Conservation (phyloP, 2,113 vertebrate genomes). For the Hypanus sabinus region DNA sequence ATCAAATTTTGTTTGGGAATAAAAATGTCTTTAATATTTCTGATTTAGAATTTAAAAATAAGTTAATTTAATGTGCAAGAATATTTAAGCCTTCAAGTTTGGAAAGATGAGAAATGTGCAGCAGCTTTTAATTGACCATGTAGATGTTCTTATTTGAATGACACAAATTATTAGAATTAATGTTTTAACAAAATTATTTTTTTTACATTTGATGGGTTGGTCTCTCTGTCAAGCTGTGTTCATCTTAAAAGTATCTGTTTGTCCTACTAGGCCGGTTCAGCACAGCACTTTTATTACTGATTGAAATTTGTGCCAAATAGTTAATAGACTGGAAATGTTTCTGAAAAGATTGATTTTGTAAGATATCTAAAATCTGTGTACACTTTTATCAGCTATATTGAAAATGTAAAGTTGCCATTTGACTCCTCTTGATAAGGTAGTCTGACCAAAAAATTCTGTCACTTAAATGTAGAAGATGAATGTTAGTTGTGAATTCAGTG, state of each 20-base stretch:
- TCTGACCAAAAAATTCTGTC: slow-evolving; percentile 1
- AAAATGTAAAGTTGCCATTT: background rate
- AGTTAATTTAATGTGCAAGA: background rate
- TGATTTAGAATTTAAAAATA: background rate
- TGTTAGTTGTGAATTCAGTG: slow-evolving; percentile 14
- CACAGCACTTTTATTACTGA: slow-evolving; percentile 30
- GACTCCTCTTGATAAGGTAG: background rate
- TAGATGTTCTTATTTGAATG: background rate
- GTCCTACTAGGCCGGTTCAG: background rate
- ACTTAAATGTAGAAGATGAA: background rate
- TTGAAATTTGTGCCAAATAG: slow-evolving; percentile 26
- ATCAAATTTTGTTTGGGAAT: slow-evolving; percentile 4
- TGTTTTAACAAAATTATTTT: background rate
- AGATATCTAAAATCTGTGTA: background rate
- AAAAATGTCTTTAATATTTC: background rate
- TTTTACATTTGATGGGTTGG: background rate
- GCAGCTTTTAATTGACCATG: background rate
- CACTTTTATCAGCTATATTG: background rate
- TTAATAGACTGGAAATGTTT: background rate
- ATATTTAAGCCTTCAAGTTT: background rate
- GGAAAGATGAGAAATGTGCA: background rate
- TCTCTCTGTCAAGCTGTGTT: background rate
- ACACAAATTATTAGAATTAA: background rate
- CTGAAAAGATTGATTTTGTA: background rate
- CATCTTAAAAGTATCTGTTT: background rate